phyloP scores from a whole-genome alignment of 1,140 invertebrate species.

The Anoplophora glabripennis region DNA sequence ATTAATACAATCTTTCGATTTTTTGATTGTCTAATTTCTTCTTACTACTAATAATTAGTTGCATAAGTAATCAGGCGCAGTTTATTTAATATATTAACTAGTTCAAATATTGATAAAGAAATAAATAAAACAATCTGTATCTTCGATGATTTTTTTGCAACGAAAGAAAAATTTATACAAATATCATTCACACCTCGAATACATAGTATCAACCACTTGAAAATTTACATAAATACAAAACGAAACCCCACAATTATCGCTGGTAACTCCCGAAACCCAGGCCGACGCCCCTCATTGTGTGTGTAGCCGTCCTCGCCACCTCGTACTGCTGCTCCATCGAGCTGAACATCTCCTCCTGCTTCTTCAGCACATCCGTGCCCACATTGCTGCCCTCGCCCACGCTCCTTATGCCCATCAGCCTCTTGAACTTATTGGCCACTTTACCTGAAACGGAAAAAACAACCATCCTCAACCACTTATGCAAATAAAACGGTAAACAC shows the following conservation, averaged over 20 bases:
- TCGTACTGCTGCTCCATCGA: conserved; percentile 94
- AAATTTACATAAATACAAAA: conserved; percentile 12
- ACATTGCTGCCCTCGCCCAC: conserved; percentile 47
- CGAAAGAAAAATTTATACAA: neutral
- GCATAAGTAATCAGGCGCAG: no score
- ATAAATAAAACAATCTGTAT: neutral
- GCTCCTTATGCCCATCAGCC: conserved; percentile 91
- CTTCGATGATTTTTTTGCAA: neutral
- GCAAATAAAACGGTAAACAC: no score
- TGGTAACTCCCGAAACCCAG: conserved; percentile 67
- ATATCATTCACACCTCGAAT: neutral
- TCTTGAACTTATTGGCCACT: conserved; percentile 91
- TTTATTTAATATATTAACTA: no score
- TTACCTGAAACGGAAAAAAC: conserved; percentile 51
- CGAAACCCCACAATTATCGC: conserved; percentile 32
- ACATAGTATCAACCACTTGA: conserved; percentile 1
- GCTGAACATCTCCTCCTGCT: conserved; percentile 88
- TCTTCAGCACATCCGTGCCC: conserved; percentile 65
- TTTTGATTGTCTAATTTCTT: no score
- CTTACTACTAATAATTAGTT: no score
- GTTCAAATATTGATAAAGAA: no score
- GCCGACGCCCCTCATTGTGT: conserved; percentile 89
- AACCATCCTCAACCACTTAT: no score
- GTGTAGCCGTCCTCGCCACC: conserved; percentile 87
- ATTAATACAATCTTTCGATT: no score